Evolutionary conservation across 2,888 invertebrate genomes (phyloP), one percentile per base, ranked within the genome.

Genomic region (Agrochola lota): DNA sequence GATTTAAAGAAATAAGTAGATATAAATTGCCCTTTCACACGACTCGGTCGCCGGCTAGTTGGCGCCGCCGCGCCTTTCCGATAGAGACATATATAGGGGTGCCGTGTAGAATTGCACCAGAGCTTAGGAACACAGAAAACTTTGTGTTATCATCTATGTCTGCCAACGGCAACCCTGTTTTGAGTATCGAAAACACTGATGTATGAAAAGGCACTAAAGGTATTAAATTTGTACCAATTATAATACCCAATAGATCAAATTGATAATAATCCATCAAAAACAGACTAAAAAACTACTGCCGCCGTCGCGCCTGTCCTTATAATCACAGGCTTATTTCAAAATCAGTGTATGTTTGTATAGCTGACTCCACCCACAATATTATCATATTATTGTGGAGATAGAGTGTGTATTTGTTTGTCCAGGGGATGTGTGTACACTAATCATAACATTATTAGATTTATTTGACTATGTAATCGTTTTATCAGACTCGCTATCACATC

Each of bases 21-120:
- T 66, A 80, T 59, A 77, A 81, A 77, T 81, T 77, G 71, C 81
- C 71, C 52, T 63, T 77, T 71, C 68, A 81, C 81, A 68, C 77
- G 62, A 67, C 17, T 62, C 49, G 17, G 62, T 71, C 67, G 71
- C 77, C 68, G 67, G 52, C 20, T 57, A 26, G 77, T 63, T 43
- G 81, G 81, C 81, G 77, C 81, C 81, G 43, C 43, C 43, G 2
- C 43, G 43, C 43, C 43, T 43, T 15, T 55, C 20, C 52, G 52
- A n/a, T 71, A 62, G 23, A 62, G 67, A 59, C 26, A 30, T 52
- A 49, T 57, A 26, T n/a, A 64, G 57, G 68, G 75, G 64, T 35
- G 57, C 26, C 23, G 43, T 26, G 23, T 55, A 55, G 23, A 55
- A 55, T 55, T 23, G 9, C 55, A 55, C 55, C 23, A n/a, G 23